A percentile compares a stretch with the other conserved stretches of the same genome.
Evolutionary conservation across 35 echinoderm and acorn worm species (phyloP).

Genomic region (Stichopus chloronotus): DNA sequence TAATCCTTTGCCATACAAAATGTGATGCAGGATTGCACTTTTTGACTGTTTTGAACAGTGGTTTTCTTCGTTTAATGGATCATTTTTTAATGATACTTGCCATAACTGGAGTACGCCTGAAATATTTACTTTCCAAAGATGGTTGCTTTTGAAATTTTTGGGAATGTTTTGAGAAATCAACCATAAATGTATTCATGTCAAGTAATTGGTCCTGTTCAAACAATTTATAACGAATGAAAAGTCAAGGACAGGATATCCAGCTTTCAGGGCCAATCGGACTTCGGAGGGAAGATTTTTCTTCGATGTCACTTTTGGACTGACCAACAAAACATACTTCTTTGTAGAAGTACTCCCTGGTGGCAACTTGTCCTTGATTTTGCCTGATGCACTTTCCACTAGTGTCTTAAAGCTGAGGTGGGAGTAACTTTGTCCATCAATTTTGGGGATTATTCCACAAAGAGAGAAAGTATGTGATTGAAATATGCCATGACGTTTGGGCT

Average conservation of each 20-base stretch:
- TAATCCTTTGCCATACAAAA: neutral
- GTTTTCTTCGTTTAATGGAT: neutral
- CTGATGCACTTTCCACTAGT: neutral
- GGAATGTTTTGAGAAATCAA: neutral
- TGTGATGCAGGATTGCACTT: neutral
- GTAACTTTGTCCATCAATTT: constrained; percentile 26
- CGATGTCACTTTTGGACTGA: no score
- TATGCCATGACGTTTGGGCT: neutral
- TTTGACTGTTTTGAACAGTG: neutral
- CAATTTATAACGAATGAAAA: neutral
- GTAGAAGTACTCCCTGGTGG: no score
- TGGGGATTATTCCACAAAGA: constrained; percentile 22
- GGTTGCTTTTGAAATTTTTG: neutral
- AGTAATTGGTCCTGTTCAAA: neutral
- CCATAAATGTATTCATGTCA: neutral
- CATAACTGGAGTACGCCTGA: neutral
- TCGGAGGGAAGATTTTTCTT: no score
- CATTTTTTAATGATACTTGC: neutral
- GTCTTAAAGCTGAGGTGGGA: neutral
- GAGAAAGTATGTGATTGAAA: constrained; percentile 11
- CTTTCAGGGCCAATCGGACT: neutral
- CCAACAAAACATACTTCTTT: no score
- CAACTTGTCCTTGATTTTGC: constrained; percentile 7
- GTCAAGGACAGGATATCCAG: constrained; percentile 2
- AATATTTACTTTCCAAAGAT: neutral